Conservation (phyloP, 1,140 invertebrate species). For the Drosophila gunungcola region DNA sequence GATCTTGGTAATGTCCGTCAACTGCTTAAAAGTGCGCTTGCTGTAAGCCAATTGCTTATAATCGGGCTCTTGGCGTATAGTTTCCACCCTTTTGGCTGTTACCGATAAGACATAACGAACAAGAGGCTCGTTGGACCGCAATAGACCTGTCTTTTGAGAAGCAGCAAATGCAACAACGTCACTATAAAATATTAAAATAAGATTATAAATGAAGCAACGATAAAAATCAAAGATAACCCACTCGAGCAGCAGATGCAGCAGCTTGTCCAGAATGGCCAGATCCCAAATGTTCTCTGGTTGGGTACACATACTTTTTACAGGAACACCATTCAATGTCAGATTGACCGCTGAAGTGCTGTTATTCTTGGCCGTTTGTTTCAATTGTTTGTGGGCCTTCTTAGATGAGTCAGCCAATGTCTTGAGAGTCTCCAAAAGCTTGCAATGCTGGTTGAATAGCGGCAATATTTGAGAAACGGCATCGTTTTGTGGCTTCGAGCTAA, state of each 20-base stretch:
- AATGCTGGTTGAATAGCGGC: slow-evolving; percentile 73
- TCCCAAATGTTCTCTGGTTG: slow-evolving; percentile 80
- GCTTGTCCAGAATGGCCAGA: slow-evolving; percentile 61
- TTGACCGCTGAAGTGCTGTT: slow-evolving; percentile 46
- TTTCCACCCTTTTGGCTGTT: slow-evolving; percentile 52
- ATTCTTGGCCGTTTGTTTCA: slow-evolving; percentile 34
- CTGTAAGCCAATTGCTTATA: slow-evolving; percentile 79
- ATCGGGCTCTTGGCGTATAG: slow-evolving; percentile 68
- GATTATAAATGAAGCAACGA: no score
- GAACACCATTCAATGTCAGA: slow-evolving; percentile 59
- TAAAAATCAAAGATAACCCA: slow-evolving; percentile 25
- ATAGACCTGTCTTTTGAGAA: slow-evolving; percentile 38
- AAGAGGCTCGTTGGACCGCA: slow-evolving; percentile 61
- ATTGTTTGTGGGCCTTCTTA: slow-evolving; percentile 62
- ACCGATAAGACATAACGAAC: slow-evolving; percentile 71
- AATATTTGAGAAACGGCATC: slow-evolving; percentile 57
- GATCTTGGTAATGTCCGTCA: slow-evolving; percentile 80
- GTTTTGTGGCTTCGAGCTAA: slow-evolving; percentile 63
- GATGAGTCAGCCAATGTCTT: slow-evolving; percentile 39
- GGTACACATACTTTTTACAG: slow-evolving; percentile 62
- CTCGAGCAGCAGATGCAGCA: slow-evolving; percentile 72
- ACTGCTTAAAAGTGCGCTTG: slow-evolving; percentile 64
- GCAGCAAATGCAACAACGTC: slow-evolving; percentile 74
- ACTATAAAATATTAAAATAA: slow-evolving; percentile 29
- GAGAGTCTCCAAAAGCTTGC: slow-evolving; percentile 52